Base-by-base conservation (phyloP, 2,888 invertebrate genomes). In the Netelia virgata region DNA sequence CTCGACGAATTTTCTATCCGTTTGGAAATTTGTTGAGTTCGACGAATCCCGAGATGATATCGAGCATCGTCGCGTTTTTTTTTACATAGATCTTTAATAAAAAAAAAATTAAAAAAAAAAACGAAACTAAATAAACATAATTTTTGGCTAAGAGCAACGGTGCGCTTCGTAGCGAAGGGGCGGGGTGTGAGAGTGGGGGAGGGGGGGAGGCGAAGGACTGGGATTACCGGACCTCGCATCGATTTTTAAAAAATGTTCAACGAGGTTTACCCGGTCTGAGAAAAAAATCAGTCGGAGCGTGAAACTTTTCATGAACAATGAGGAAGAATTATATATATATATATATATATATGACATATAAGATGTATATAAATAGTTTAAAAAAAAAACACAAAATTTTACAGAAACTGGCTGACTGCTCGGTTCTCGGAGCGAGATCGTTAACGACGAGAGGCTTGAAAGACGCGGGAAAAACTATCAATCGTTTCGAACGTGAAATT, bases 101-200 rank as follows among this genome's bases (percentile, higher is more conserved):
- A 14, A 36, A 55, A 86, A 85, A 89, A 87, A 86, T 83, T 53
- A 53, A n/a, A 14, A 89, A 1, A n/a, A 76, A 83, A 82, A 77
- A 82, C 70, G 61, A 79, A 90, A 89, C 91, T 91, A 92, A 91
- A 91, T 93, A 92, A 93, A 93, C 90, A 90, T 93, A 93, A 93
- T 93, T 93, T 93, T 93, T 93, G 93, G 93, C 93, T 92, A 93
- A 92, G 90, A 90, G 88, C 92, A 92, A 93, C 91, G 91, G 90
- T 92, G 91, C 86, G 87, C 87, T 86, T 86, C 87, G 87, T 88
- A 86, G 86, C 84, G 86, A 87, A 85, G 83, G 81, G 75, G 47
- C 2, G 47, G 47, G 10, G 47, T 28, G 28, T 28, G 28, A 28
- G 75, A 77, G 87, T 88, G 86, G 86, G 83, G 86, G 86, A 85